Evolutionary conservation across 2,888 invertebrate genomes (phyloP).

Genomic region (Mayetiola destructor): DNA sequence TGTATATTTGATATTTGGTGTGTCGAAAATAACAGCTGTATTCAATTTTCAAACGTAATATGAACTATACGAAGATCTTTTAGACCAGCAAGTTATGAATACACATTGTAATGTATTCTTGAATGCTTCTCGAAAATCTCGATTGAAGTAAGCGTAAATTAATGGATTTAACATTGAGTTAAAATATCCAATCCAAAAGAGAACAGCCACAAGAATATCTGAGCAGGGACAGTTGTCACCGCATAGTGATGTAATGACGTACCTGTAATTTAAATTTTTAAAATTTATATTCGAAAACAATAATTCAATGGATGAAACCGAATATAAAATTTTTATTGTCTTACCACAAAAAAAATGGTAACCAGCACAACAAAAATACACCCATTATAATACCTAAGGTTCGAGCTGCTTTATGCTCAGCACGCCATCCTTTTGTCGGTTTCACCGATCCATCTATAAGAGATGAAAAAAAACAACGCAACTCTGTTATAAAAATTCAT

Average conservation of each 20-base stretch:
- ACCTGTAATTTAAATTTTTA: constrained; percentile 43
- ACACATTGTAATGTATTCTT: constrained; percentile 77
- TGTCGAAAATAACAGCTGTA: no score
- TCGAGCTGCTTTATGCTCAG: constrained; percentile 84
- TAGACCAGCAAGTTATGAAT: constrained; percentile 53
- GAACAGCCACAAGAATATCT: constrained; percentile 69
- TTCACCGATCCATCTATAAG: constrained; percentile 43
- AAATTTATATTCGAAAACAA: no score
- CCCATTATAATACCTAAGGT: constrained; percentile 95
- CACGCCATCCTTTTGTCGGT: constrained; percentile 68
- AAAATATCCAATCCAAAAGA: constrained; percentile 98
- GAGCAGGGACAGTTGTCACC: constrained; percentile 80
- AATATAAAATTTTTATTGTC: constrained; percentile 22
- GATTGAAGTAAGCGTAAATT: constrained; percentile 91
- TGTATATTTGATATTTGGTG: no score
- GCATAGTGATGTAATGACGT: constrained; percentile 69
- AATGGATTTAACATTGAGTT: constrained; percentile 90
- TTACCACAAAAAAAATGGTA: constrained; percentile 93
- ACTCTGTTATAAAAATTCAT: no score
- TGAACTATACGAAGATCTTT: constrained; percentile 34
- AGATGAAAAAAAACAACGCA: no score
- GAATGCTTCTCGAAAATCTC: constrained; percentile 93
- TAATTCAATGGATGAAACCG: background rate
- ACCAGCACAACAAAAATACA: constrained; percentile 86
- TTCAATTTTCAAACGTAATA: constrained; percentile 36